Evolutionary conservation across 2,113 vertebrate species (phyloP).

Genomic region (Rallus limicola): DNA sequence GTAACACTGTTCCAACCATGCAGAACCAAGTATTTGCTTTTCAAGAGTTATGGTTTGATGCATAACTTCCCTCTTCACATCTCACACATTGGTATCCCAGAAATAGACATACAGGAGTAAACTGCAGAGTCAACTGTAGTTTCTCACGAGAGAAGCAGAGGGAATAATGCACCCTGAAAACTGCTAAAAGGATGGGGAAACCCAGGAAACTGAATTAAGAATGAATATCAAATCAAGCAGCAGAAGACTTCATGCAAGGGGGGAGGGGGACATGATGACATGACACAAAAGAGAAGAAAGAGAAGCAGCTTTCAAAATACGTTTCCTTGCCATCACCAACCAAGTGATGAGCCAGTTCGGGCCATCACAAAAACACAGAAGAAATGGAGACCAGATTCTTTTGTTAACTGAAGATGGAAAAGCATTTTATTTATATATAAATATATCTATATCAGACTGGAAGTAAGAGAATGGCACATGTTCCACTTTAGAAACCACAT

Average conservation of each 20-base stretch:
- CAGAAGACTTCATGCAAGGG: neutral
- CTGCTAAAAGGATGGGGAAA: neutral
- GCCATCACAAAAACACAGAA: neutral
- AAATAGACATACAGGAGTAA: neutral
- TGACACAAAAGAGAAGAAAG: neutral
- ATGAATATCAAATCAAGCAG: neutral
- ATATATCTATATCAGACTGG: neutral
- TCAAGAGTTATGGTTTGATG: neutral
- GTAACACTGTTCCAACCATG: neutral
- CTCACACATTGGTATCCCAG: neutral
- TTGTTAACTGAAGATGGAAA: neutral
- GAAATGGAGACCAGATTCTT: neutral
- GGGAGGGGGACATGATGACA: too few species aligned
- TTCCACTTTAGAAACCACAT: neutral
- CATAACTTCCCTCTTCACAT: neutral
- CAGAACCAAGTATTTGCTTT: neutral
- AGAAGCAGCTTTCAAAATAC: neutral
- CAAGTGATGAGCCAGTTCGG: constrained; percentile 3
- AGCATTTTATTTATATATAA: neutral
- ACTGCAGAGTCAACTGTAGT: neutral
- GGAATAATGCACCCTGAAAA: neutral
- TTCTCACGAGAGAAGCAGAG: neutral
- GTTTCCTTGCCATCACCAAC: neutral
- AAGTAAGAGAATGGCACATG: neutral
- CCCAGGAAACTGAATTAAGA: neutral